phyloP scores from a whole-genome alignment of 2,888 invertebrate species.

The Galerucella calmariensis region DNA sequence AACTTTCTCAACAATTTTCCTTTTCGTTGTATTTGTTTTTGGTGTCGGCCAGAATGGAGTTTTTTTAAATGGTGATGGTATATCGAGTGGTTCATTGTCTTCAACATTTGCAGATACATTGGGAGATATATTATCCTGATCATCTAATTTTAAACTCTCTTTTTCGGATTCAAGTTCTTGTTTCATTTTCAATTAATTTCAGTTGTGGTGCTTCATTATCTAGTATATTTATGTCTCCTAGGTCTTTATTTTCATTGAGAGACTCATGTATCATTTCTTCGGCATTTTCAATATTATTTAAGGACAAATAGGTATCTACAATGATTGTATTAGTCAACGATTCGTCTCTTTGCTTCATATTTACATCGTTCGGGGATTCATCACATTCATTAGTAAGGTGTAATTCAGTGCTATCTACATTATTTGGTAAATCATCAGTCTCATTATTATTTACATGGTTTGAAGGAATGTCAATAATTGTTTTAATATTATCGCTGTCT shows the following conservation, averaged over 20 bases:
- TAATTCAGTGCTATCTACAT: no score
- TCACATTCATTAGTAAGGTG: no score
- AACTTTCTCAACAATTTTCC: no score
- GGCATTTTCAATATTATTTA: slow-evolving; percentile 22
- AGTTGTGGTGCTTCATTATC: slow-evolving; percentile 22
- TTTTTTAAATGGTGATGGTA: slow-evolving; percentile 38
- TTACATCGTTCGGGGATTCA: no score
- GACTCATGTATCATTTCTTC: slow-evolving; percentile 25
- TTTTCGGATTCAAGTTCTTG: slow-evolving; percentile 24
- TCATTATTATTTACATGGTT: no score
- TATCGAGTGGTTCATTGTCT: slow-evolving; percentile 26
- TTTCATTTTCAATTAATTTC: slow-evolving; percentile 17
- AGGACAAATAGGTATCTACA: slow-evolving; percentile 21
- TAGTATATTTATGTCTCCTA: not conserved
- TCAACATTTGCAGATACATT: not conserved
- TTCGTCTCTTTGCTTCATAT: no score
- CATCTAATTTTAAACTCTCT: slow-evolving; percentile 28
- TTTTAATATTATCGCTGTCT: no score
- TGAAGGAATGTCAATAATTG: no score
- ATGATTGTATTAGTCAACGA: not conserved
- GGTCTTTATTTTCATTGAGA: not conserved
- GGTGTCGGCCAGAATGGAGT: slow-evolving; percentile 32
- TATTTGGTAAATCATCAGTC: no score
- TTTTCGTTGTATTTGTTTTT: no score
- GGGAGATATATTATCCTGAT: slow-evolving; percentile 23